Base-by-base conservation (phyloP, 2,797 vertebrate genomes). In the Perdix hodgsoniae region DNA sequence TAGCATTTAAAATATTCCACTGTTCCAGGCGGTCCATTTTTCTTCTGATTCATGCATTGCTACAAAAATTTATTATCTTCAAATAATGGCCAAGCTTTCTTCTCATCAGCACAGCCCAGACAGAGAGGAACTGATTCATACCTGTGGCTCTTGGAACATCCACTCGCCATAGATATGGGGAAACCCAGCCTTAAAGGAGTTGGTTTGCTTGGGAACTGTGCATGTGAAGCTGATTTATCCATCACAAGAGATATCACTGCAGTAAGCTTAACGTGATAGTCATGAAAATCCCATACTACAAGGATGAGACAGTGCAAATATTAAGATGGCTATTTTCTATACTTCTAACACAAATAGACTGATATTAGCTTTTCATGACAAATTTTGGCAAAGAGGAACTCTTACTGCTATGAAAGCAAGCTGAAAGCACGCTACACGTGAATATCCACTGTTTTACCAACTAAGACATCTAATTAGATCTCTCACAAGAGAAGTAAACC, bases 401-500 rank as follows among this genome's bases (percentile, higher is more conserved):
- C 35, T 47, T 77, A 56, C 45, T 23, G 14, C 18, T 44, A 33
- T 52, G 83, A 71, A 71, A n/a, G 59, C 29, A 64, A 74, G 42
- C 39, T 72, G 59, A 89, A 83, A 93, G 44, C 19, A 90, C 60
- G 54, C 24, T 57, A 19, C 60, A 93, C 16, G 14, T 14, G 4
- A 76, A 65, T 47, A 60, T 60, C 59, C 72, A 81, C 54, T 3
- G 4, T 70, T 94, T 71, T 52, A 91, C 35, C 49, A 85, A 60
- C 37, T 59, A 72, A 91, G 59, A 76, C 15, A 76, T 86, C 59
- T 92, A 78, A 93, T 91, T 86, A 86, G 33, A 83, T 85, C 75
- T 87, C 86, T 94, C 86, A 92, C 35, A 45, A 27, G 84, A 88
- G 82, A 92, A 88, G 52, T 83, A 82, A 92, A 88, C 63, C 31